Evolutionary conservation across 2,797 vertebrate species (phyloP), one percentile per base, ranked within the genome.

Genomic region (Mycteria americana): DNA sequence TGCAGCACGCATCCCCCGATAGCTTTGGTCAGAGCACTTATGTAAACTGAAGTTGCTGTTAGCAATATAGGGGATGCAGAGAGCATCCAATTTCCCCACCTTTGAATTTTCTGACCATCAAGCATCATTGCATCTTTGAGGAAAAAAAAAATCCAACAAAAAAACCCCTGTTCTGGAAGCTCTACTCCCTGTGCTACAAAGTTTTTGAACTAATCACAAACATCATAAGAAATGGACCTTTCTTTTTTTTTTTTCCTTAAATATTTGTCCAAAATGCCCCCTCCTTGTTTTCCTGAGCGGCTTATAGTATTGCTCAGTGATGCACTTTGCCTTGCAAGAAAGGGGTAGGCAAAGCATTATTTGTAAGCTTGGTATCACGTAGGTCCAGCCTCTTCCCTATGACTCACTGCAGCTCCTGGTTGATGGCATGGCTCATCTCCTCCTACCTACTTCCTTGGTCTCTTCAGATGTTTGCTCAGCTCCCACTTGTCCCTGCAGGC

Each of bases 381-480:
- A 86, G 79, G 95, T 97, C 94, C 92, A 88, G 73, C 89, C 82
- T 96, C 89, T 94, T 95, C 76, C 67, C 63, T 37, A 30, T 97
- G 95, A 96, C 87, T 97, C 95, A 96, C 63, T 74, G 87, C 91
- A 96, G 85, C 76, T 93, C 89, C 74, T 21, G 18, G 87, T 33
- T 96, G 93, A 96, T 88, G 77, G 78, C 84, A 92, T 96, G 83
- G 73, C 93, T 97, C 95, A 97, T 93, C 79, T 92, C 94, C 94
- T 95, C 92, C 87, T 91, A 94, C 92, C 79, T 81, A 59, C 73
- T 92, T 91, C 89, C 92, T 93, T 83, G 84, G 77, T 64, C 82
- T 91, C 85, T 93, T 97, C 91, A 92, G 82, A 91, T 94, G 76
- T 95, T 96, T 96, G 85, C 30, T 90, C 45, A 83, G 87, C 79